These are phyloP conservation scores for Odocoileus virginianus DNA, from an alignment of 2,113 vertebrate genomes.

Conservation along the genomic window DNA sequence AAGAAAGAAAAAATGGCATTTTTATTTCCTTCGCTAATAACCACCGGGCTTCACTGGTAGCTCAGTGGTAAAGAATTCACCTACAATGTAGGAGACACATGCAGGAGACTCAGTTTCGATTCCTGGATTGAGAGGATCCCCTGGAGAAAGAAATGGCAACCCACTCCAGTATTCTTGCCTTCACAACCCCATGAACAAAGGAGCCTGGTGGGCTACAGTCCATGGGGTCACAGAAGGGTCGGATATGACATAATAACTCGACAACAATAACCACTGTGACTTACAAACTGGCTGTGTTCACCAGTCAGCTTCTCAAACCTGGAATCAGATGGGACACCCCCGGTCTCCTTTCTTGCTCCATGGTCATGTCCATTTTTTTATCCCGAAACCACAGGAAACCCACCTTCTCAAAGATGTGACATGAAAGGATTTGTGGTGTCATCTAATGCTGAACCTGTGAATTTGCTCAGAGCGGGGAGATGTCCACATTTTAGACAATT, in stretches of 20 bases:
- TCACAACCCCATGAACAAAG: not conserved
- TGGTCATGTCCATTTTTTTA: not conserved
- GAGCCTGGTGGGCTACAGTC: not conserved
- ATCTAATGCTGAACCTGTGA: fast-evolving
- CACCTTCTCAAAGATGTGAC: not conserved
- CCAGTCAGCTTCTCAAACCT: not conserved
- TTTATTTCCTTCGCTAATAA: not conserved
- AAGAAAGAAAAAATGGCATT: not conserved
- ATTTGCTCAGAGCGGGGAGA: not conserved
- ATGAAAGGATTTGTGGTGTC: not conserved
- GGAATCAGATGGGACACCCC: not conserved
- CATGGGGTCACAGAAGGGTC: not conserved
- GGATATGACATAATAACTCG: fast-evolving
- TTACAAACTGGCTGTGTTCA: not conserved
- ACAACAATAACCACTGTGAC: not conserved
- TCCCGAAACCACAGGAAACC: not conserved
- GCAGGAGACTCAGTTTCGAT: not conserved
- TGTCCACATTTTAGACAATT: not conserved
- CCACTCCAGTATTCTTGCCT: not conserved
- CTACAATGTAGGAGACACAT: not conserved
- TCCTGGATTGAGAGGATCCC: not conserved
- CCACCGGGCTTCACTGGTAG: not conserved
- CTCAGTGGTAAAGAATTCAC: not conserved
- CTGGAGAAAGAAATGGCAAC: not conserved
- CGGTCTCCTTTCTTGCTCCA: not conserved